Base-by-base conservation (phyloP, 2,888 invertebrate species). In the Dicycla oo region DNA sequence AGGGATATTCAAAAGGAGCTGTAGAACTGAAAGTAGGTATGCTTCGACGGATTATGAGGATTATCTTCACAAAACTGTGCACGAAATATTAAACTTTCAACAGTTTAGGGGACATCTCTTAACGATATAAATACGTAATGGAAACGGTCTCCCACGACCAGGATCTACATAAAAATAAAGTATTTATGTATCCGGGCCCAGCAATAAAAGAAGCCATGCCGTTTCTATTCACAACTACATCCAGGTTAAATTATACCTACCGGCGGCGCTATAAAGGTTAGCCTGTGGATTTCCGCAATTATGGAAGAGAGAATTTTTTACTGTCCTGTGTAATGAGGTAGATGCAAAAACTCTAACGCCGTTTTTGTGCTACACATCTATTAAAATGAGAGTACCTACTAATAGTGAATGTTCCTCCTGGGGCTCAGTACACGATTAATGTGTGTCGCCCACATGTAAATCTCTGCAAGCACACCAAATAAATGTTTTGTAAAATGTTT, bases 401-500 rank as follows among this genome's bases (percentile, higher is more conserved):
- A 86, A 85, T 88, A 87, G 83, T 86, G 83, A 83, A 87, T 81
- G 86, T 80, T 73, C 72, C 88, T 87, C 83, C 78, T 70, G 86
- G 84, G 86, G 87, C 90, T 88, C 89, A 88, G 88, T 84, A 80
- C 76, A 86, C 90, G 88, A 93, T 93, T 92, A 92, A 93, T 93
- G 91, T 88, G 79, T 82, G 86, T 89, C 88, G 87, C 88, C 86
- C 87, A 88, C 87, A 90, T 90, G 91, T 91, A 91, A 94, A 93
- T 92, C 92, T 91, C 88, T 85, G 87, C 89, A 87, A 87, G 88
- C 86, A 85, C 83, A 88, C 85, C 89, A 90, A 93, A 93, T 92
- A 93, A 93, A 94, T 92, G 91, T 90, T 92, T 91, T 91, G 91
- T 91, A 90, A 92, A 92, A 91, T 90, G 90, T 91, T 91, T 89